Evolutionary conservation across 2,797 vertebrate species (phyloP), one percentile per base, ranked within the genome.

Genomic region (Anabas testudineus): DNA sequence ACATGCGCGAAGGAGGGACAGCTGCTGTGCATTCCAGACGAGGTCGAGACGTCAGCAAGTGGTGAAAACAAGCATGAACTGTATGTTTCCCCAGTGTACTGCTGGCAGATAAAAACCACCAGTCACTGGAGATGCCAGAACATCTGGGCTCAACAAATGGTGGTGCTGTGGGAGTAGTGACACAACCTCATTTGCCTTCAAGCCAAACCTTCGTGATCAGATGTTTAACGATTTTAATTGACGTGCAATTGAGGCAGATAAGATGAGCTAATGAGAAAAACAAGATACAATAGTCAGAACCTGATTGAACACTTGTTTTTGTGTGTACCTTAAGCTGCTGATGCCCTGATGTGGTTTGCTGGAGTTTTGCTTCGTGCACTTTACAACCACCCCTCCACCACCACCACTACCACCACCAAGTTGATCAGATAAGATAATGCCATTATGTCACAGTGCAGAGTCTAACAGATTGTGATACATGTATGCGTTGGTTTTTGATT

Each of bases 21-120:
- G 92, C 93, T 94, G 92, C 91, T 92, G 87, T 81, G 77, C 87
- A 93, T 94, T 93, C 93, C 92, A 90, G 90, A 87, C 85, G 72
- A 87, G 84, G 90, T 91, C 73, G 80, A 86, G 90, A 82, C 84
- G 72, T 90, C 84, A 88, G 83, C 43, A 71, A 86, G 84, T 67
- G 81, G 81, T 84, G 86, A 90, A 90, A 87, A 86, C 81, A 80
- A 82, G 86, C 86, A 78, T 89, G 86, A 86, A 83, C 83, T 87
- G 69, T 82, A 80, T 77, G 83, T 82, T 79, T 83, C 84, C 77
- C 72, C 49, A 69, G 80, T 83, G 84, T 73, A 30, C 74, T 76
- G 71, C 83, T 85, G 84, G 84, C 73, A 83, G 81, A 88, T 86
- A 47, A 81, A n/a, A 90, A 88, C 88, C 83, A 36, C 80, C 80